Conservation (phyloP, 1,140 invertebrate genomes). For the Atta colombica region DNA sequence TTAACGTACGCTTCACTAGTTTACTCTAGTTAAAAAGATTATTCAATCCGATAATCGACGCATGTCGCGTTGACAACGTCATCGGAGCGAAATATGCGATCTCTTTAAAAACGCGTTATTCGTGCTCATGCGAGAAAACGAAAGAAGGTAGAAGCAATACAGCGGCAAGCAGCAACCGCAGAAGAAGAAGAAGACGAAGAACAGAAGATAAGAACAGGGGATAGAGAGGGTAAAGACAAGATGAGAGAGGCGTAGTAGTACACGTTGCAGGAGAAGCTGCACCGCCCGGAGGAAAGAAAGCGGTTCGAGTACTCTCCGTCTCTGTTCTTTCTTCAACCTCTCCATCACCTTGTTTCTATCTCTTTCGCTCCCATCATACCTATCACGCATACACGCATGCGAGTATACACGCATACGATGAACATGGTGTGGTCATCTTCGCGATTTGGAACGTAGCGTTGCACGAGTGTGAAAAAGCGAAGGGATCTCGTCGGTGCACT, state of each 20-base stretch:
- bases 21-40: slow-evolving; percentile 8
- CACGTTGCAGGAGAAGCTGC: slow-evolving; percentile 83
- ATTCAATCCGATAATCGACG: slow-evolving; percentile 39
- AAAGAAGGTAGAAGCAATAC: slow-evolving; percentile 29
- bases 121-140: neutral
- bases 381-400: slow-evolving; percentile 21
- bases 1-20: neutral
- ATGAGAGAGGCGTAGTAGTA: slow-evolving; percentile 69
- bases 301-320: slow-evolving; percentile 72
- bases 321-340: slow-evolving; percentile 60
- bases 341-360: slow-evolving; percentile 29
- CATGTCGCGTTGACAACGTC: slow-evolving; percentile 46
- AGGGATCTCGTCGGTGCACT: slow-evolving; percentile 40
- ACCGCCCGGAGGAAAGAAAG: slow-evolving; percentile 83
- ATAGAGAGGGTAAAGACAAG: slow-evolving; percentile 18
- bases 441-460: slow-evolving; percentile 64
- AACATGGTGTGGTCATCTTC: slow-evolving; percentile 63
- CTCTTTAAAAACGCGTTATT: slow-evolving; percentile 41
- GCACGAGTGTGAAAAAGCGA: slow-evolving; percentile 45
- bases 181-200: slow-evolving; percentile 64
- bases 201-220: slow-evolving; percentile 42
- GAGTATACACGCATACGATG: slow-evolving; percentile 31
- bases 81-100: slow-evolving; percentile 44
- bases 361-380: neutral
- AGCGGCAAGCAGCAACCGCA: slow-evolving; percentile 65